phyloP scores from a whole-genome alignment of 2,113 vertebrate genomes.

The Gymnorhina tibicen region DNA sequence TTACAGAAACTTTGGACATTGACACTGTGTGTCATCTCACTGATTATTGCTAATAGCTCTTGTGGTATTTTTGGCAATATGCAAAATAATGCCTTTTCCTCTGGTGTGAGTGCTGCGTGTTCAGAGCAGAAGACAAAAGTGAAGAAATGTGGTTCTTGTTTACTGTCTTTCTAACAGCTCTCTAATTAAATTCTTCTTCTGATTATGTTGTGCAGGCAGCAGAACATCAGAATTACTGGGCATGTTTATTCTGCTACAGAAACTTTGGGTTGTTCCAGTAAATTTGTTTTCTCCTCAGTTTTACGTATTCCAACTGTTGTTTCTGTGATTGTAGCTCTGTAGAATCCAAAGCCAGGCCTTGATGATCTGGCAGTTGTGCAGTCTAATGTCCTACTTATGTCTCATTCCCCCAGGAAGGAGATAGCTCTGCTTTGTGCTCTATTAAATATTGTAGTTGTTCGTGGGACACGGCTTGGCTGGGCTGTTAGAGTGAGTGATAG shows the following conservation, averaged over 20 bases:
- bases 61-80: background rate
- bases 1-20: background rate
- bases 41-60: background rate
- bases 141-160: background rate
- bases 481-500: background rate
- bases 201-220: background rate
- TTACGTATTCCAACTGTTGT: background rate
- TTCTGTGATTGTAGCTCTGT: background rate
- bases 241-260: background rate
- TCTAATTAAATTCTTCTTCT: background rate
- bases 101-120: background rate
- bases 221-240: background rate
- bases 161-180: background rate
- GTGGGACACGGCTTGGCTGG: background rate
- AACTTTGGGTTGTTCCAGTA: background rate
- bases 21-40: background rate
- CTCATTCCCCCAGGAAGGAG: background rate
- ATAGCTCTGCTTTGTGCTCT: background rate
- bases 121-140: background rate
- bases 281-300: background rate
- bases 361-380: background rate
- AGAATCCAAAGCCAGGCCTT: background rate
- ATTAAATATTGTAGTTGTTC: background rate
- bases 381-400: background rate
- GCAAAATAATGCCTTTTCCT: background rate